Percentiles rank a stretch among this genome's conserved stretches.
Evolutionary conservation across 2,113 vertebrate species (phyloP).

Genomic region (Bettongia penicillata): DNA sequence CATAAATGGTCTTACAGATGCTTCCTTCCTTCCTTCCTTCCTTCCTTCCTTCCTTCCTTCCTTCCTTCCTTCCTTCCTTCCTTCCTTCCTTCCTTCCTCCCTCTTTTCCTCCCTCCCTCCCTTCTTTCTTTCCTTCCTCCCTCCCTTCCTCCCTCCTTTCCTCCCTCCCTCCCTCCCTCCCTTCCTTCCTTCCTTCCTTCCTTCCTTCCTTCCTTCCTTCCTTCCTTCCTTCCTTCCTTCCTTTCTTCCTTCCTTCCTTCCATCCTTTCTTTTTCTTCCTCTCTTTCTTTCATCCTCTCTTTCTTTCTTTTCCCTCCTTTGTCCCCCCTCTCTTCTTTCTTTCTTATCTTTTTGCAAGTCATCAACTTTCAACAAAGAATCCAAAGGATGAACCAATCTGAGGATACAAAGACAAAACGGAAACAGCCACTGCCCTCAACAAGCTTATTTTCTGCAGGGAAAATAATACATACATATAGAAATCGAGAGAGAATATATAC

Average conservation of each 20-base stretch:
- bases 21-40: background rate
- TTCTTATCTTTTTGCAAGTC: background rate
- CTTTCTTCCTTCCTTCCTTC: background rate
- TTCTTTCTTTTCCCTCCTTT: no score
- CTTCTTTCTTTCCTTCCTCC: no score
- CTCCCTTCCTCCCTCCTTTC: no score
- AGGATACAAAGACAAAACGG: background rate
- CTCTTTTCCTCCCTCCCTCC: background rate
- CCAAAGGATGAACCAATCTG: background rate
- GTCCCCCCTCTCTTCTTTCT: background rate
- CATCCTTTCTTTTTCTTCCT: background rate
- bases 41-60: background rate
- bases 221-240: background rate
- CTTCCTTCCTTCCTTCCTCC: no score
- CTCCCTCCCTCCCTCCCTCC: background rate
- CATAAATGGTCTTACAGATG: conserved; percentile 49
- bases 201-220: background rate
- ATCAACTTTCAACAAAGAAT: conserved; percentile 13
- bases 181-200: no score
- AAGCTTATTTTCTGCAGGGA: background rate
- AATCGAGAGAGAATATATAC: background rate
- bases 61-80: background rate
- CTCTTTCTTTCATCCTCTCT: rapidly evolving
- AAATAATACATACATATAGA: background rate
- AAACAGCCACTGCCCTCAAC: background rate